These are phyloP conservation scores for Catagonus wagneri DNA, from an alignment of 2,113 vertebrate species.

Conservation along the genomic window DNA sequence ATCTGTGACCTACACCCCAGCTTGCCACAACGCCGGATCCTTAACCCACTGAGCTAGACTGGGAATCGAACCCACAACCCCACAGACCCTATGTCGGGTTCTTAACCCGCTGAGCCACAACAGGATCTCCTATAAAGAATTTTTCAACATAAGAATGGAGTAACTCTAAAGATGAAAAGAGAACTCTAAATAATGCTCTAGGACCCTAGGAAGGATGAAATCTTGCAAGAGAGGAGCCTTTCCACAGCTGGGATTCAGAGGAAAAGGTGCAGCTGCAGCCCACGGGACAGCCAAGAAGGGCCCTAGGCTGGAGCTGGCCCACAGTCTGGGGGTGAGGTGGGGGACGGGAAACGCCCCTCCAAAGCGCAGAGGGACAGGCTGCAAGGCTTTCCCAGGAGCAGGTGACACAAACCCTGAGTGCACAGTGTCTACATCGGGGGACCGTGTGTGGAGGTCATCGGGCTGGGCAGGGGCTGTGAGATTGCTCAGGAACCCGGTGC, in stretches of 20 bases:
- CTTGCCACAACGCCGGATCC: too few species aligned
- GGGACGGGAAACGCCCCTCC: not conserved
- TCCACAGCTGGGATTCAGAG: not conserved
- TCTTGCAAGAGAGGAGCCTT: not conserved
- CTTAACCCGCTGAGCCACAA: too few species aligned
- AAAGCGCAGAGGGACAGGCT: accelerated
- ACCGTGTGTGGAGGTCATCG: not conserved
- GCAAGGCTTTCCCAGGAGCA: not conserved
- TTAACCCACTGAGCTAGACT: too few species aligned
- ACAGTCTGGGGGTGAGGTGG: not conserved
- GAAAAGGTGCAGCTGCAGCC: too few species aligned
- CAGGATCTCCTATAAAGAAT: not conserved
- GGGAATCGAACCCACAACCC: too few species aligned
- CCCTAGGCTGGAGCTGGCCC: not conserved
- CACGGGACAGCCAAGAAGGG: too few species aligned
- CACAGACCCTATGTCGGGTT: too few species aligned
- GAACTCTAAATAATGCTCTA: not conserved
- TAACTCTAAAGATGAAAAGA: not conserved
- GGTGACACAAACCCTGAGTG: not conserved
- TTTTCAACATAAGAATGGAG: not conserved
- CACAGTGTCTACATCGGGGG: not conserved
- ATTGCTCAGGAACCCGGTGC: not conserved
- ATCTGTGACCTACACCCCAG: too few species aligned
- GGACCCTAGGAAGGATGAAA: not conserved
- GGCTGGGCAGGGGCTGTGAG: not conserved